Percentiles rank a stretch among this genome's conserved stretches.
These are phyloP conservation scores for Hydrophis major DNA, from an alignment of 2,797 vertebrate genomes.

Conservation along the genomic window DNA sequence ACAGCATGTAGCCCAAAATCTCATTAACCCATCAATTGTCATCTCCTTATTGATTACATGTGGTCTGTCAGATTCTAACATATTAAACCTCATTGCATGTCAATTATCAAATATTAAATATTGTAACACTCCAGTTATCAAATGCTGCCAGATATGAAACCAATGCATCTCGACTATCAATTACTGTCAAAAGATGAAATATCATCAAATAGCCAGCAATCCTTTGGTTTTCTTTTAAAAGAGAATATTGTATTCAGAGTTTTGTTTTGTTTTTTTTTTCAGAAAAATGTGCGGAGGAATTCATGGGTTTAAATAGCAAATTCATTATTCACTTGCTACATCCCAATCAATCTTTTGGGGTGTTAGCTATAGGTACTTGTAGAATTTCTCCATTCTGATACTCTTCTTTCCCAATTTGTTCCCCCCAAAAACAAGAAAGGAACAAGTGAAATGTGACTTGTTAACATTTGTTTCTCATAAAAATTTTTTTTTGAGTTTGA, in stretches of 20 bases:
- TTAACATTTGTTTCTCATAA: conserved; percentile 59
- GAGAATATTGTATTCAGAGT: not conserved
- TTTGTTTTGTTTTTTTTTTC: not conserved
- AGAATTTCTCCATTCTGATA: not conserved
- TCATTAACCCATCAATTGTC: not conserved
- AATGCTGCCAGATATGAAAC: not conserved
- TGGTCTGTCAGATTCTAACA: not conserved
- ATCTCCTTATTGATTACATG: not conserved
- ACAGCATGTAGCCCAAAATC: not conserved
- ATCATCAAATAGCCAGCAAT: not conserved
- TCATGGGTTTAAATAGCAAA: not conserved
- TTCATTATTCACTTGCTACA: not conserved
- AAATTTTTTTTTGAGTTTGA: conserved; percentile 41
- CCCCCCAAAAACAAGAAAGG: not conserved
- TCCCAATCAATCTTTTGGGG: not conserved
- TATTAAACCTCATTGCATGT: not conserved
- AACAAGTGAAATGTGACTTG: conserved; percentile 59
- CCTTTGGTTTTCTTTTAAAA: not conserved
- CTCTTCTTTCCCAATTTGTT: not conserved
- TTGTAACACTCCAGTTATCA: not conserved
- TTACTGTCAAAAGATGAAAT: not conserved
- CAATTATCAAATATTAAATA: not conserved
- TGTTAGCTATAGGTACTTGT: not conserved
- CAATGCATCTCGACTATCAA: not conserved
- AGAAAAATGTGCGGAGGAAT: not conserved